Evolutionary conservation across 2,888 invertebrate genomes (phyloP).

Genomic region (Lissocephala sabroskyi): DNA sequence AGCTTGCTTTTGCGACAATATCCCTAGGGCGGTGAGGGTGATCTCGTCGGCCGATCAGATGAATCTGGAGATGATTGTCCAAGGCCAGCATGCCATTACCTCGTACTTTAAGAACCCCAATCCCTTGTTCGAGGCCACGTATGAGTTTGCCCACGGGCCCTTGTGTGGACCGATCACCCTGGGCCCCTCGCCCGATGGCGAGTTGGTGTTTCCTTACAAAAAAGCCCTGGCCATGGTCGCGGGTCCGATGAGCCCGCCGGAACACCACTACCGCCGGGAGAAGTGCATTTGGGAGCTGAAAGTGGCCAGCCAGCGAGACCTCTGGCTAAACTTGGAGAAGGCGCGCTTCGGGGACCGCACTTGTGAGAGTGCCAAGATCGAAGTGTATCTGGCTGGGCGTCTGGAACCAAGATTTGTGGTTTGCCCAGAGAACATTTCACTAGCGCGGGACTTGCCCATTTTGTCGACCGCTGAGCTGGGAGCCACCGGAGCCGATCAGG

Average conservation of each 20-base stretch:
- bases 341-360: constrained; percentile 88
- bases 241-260: constrained; percentile 68
- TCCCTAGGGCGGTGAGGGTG: constrained; percentile 77
- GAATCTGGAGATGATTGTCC: constrained; percentile 86
- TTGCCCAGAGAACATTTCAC: constrained; percentile 89
- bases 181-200: constrained; percentile 86
- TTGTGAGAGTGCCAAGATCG: constrained; percentile 89
- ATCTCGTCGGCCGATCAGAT: constrained; percentile 87
- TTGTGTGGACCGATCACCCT: constrained; percentile 88
- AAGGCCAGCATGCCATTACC: constrained; percentile 87
- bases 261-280: constrained; percentile 73
- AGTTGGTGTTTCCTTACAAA: constrained; percentile 89
- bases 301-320: constrained; percentile 86
- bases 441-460: constrained; percentile 85
- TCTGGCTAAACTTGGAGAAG: constrained; percentile 90
- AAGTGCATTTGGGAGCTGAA: constrained; percentile 88
- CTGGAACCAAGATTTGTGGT: constrained; percentile 85
- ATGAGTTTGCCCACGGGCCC: constrained; percentile 92
- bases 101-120: constrained; percentile 90
- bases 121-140: constrained; percentile 88
- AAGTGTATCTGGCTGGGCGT: constrained; percentile 83
- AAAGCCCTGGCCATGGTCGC: constrained; percentile 79
- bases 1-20: constrained; percentile 82
- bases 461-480: constrained; percentile 85
- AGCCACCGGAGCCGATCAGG: constrained; percentile 75